A percentile compares a stretch with the other conserved stretches of the same genome.
These are phyloP conservation scores for Epicauta chinensis DNA, from an alignment of 1,140 invertebrate species.

Conservation along the genomic window DNA sequence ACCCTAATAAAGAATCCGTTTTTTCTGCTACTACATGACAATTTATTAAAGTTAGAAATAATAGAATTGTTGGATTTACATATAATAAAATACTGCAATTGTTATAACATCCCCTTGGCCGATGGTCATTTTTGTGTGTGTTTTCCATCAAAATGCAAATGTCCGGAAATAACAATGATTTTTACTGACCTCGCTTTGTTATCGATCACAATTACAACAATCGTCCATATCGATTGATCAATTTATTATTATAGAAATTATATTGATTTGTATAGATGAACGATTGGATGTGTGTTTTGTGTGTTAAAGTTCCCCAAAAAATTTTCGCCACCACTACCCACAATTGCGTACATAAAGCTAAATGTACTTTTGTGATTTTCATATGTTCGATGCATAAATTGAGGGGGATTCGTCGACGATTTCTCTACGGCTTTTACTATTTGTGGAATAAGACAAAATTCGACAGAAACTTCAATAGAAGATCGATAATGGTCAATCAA, in stretches of 20 bases:
- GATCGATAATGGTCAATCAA: too few species aligned
- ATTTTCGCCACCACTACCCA: slow-evolving; percentile 21
- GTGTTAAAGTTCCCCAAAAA: slow-evolving; percentile 18
- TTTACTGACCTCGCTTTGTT: slow-evolving; percentile 8
- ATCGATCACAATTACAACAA: too few species aligned
- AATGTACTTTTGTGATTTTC: slow-evolving; percentile 22
- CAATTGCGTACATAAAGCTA: slow-evolving; percentile 20
- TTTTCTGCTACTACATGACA: too few species aligned
- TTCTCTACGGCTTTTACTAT: too few species aligned
- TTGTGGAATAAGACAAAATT: too few species aligned
- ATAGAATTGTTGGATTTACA: too few species aligned
- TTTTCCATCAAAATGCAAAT: slow-evolving; percentile 11
- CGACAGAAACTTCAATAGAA: too few species aligned
- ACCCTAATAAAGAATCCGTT: not conserved
- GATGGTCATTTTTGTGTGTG: slow-evolving; percentile 7
- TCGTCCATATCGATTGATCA: too few species aligned
- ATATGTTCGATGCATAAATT: slow-evolving; percentile 7
- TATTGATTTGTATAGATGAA: not conserved
- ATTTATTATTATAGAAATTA: too few species aligned
- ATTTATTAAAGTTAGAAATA: slow-evolving; percentile 2
- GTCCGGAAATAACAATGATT: slow-evolving; percentile 9
- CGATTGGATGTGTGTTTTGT: slow-evolving; percentile 16
- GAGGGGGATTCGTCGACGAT: too few species aligned
- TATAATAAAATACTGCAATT: too few species aligned
- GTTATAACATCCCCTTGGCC: not conserved